Percentiles rank a stretch among this genome's conserved stretches.
Conservation (phyloP, 2,888 invertebrate genomes). For the Lacanobia oleracea region DNA sequence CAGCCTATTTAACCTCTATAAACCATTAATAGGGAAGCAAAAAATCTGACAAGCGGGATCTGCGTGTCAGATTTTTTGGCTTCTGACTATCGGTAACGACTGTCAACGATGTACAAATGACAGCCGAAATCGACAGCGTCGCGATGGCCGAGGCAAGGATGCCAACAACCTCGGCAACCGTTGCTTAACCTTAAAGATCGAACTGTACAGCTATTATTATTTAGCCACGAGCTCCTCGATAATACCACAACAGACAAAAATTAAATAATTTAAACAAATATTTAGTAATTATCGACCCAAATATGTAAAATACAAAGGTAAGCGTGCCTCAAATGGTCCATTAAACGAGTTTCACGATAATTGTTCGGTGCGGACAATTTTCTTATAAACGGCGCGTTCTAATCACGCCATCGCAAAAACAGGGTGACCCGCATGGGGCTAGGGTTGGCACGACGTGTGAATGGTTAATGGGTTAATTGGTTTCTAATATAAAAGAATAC, state of each 20-base stretch:
- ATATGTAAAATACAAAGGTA: conserved; percentile 46
- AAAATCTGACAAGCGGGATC: too few relatives aligned
- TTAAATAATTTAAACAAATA: not conserved
- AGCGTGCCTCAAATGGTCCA: conserved; percentile 53
- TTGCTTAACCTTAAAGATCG: too few relatives aligned
- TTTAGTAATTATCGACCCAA: conserved; percentile 27
- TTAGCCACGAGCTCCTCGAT: not conserved
- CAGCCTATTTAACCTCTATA: too few relatives aligned
- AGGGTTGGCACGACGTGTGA: conserved; percentile 53
- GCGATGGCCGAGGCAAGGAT: too few relatives aligned
- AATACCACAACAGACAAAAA: not conserved
- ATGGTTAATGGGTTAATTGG: conserved; percentile 22
- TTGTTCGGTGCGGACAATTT: conserved; percentile 70
- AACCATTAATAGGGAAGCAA: too few relatives aligned
- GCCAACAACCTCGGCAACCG: too few relatives aligned
- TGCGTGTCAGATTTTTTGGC: too few relatives aligned
- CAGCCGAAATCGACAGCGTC: too few relatives aligned
- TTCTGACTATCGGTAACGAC: too few relatives aligned
- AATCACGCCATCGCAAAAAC: conserved; percentile 74
- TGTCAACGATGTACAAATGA: too few relatives aligned
- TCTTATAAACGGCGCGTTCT: conserved; percentile 69
- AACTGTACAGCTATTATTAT: too few relatives aligned
- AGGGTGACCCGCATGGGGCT: conserved; percentile 68
- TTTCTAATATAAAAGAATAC: not conserved
- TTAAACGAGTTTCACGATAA: conserved; percentile 67